Conservation (phyloP, 2,797 vertebrate species). For the Ctenosaura bakeri region DNA sequence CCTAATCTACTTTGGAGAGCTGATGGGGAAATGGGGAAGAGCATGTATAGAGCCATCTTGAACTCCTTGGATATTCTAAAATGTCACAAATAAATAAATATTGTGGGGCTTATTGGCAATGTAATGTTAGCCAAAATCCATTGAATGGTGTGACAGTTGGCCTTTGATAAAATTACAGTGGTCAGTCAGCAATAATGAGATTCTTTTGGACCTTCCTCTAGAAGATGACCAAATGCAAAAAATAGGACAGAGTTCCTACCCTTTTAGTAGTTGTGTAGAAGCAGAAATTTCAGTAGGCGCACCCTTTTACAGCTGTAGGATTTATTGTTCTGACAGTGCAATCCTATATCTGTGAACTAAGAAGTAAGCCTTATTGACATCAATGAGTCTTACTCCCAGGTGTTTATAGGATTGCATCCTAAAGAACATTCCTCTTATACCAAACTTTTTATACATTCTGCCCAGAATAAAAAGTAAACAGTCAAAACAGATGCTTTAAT, state of each 20-base stretch:
- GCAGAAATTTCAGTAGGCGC: not conserved
- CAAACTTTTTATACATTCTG: not conserved
- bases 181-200: not conserved
- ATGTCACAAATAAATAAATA: conserved; percentile 6
- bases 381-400: not conserved
- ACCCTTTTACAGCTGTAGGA: not conserved
- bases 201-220: not conserved
- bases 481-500: not conserved
- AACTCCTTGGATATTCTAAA: not conserved
- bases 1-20: not conserved
- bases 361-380: not conserved
- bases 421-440: not conserved
- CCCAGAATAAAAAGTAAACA: not conserved
- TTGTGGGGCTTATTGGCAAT: not conserved
- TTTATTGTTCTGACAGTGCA: not conserved
- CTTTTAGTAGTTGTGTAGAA: not conserved
- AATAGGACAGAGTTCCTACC: too few species aligned
- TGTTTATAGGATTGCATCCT: not conserved
- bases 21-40: not conserved
- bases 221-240: not conserved
- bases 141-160: not conserved
- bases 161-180: not conserved
- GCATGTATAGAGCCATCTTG: not conserved
- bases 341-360: not conserved
- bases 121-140: not conserved